Conservation (phyloP, 2,113 vertebrate species). For the cattle (Bos taurus) region DNA sequence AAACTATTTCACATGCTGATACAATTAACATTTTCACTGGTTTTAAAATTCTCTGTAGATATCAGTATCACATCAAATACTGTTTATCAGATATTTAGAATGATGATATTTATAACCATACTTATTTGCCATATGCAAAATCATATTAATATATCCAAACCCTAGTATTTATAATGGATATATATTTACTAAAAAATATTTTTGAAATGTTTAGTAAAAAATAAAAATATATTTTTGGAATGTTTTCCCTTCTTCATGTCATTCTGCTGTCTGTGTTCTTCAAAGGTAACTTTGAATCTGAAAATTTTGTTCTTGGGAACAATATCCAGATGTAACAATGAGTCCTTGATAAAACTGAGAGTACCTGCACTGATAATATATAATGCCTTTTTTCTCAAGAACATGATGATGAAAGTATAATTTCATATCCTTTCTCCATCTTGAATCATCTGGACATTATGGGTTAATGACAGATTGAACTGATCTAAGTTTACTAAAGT, state of each 20-base stretch:
- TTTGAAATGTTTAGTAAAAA: neutral
- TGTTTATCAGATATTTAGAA: constrained; percentile 72
- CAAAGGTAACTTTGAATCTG: neutral
- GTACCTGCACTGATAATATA: constrained; percentile 44
- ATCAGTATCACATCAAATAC: constrained; percentile 72
- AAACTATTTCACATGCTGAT: neutral
- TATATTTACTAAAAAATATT: constrained; percentile 10
- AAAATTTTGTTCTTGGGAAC: neutral
- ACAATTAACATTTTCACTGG: neutral
- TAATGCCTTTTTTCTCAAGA: neutral
- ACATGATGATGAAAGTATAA: neutral
- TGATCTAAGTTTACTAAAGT: neutral
- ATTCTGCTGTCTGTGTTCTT: constrained; percentile 30
- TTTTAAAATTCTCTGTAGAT: constrained; percentile 36
- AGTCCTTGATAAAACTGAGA: neutral
- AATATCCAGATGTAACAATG: constrained; percentile 32
- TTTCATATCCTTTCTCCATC: neutral
- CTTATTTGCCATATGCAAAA: constrained; percentile 17
- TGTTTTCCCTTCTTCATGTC: neutral
- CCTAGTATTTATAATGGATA: constrained; percentile 45
- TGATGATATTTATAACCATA: neutral
- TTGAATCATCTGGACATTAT: neutral
- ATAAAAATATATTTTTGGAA: neutral
- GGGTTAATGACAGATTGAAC: neutral
- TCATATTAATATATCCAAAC: constrained; percentile 60